Evolutionary conservation across 2,888 invertebrate species (phyloP), one percentile per base, ranked within the genome.

Genomic region (Drosophila ezoana): DNA sequence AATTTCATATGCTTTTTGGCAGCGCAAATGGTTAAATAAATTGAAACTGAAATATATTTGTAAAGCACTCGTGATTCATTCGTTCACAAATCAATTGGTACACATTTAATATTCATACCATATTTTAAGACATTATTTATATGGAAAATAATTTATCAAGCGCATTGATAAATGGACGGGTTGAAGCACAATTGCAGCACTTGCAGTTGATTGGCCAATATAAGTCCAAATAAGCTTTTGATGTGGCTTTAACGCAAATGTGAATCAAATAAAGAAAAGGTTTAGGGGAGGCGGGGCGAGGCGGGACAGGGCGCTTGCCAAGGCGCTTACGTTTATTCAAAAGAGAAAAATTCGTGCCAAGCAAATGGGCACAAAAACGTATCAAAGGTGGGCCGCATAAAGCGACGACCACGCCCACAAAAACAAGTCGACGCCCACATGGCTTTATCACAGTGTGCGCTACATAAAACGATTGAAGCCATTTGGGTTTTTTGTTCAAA

Each of bases 181-280:
- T 49, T 38, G 33, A 48, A 71, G 60, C 58, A 43, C 72, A 41
- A 66, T 61, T 65, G 58, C 58, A 57, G 66, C 61, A 74, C 68
- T 69, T 62, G 75, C 70, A 49, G 18, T 35, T 58, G 74, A 73
- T 78, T 64, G 74, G 40, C 41, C 47, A 61, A 78, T 69, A 76
- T 78, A 78, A 76, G 73, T 73, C 63, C 52, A 48, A 35, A 58
- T 37, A 54, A 64, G 60, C 79, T 64, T 69, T 69, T 76, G 62
- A 73, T 60, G 68, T 67, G 72, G 63, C 67, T 60, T 70, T 67
- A 66, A 67, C 65, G 60, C 48, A 68, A 83, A 80, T 80, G 77
- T 75, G 84, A 89, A 87, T 84, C 70, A 63, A 72, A 75, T 80
- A 70, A 80, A 60, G 54, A 67, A 67, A 61, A 59, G 48, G 60